A percentile compares a stretch with the other conserved stretches of the same genome.
phyloP scores from a whole-genome alignment of 2,797 vertebrate species.

The Iguana delicatissima region DNA sequence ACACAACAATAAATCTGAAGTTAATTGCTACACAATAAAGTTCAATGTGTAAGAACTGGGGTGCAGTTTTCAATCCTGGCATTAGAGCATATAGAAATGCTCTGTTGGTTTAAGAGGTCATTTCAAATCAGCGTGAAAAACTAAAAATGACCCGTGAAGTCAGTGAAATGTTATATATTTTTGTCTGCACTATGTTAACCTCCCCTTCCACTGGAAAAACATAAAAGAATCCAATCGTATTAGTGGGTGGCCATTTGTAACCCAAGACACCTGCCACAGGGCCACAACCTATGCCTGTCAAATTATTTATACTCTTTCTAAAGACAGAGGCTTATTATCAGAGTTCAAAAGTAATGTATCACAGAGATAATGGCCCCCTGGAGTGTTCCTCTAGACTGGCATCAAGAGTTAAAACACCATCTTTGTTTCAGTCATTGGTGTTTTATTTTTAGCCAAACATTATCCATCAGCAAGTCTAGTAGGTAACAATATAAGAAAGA shows the following conservation, averaged over 20 bases:
- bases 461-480: not conserved
- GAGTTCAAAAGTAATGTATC: not conserved
- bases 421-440: not conserved
- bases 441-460: not conserved
- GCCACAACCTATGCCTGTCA: not conserved
- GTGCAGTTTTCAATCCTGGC: too few relatives aligned
- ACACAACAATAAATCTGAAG: too few relatives aligned
- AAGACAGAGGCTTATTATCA: not conserved
- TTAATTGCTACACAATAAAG: too few relatives aligned
- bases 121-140: too few relatives aligned
- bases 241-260: not conserved
- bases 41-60: too few relatives aligned
- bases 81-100: too few relatives aligned
- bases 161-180: too few relatives aligned
- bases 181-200: too few relatives aligned
- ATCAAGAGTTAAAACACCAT: not conserved
- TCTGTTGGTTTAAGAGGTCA: too few relatives aligned
- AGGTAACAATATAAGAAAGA: not conserved
- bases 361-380: not conserved
- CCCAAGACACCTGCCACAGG: not conserved
- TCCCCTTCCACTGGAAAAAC: not conserved
- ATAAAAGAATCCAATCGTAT: not conserved
- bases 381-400: not conserved
- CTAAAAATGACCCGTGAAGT: too few relatives aligned
- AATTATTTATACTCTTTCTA: not conserved